Percentiles rank a stretch among this genome's conserved stretches.
phyloP scores from a whole-genome alignment of 2,797 vertebrate species.

The Hapalemur alaotrensis region DNA sequence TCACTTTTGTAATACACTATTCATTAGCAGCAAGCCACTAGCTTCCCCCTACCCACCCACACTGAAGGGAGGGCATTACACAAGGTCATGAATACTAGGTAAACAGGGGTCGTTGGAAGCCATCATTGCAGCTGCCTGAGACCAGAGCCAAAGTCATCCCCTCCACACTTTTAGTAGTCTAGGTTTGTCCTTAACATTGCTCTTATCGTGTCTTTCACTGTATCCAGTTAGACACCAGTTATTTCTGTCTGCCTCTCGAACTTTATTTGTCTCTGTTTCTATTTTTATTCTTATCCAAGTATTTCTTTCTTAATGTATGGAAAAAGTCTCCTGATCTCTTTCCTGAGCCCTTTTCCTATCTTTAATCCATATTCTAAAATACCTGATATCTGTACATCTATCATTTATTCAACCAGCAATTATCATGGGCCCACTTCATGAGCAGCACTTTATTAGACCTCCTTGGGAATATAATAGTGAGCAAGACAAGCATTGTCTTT shows the following conservation, averaged over 20 bases:
- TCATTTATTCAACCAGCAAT: not conserved
- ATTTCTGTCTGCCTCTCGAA: not conserved
- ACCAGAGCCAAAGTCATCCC: not conserved
- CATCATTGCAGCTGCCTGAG: not conserved
- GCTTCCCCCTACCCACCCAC: not conserved
- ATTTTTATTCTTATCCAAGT: not conserved
- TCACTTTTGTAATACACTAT: not conserved
- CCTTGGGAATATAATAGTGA: not conserved
- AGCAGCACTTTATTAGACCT: not conserved
- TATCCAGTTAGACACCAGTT: not conserved
- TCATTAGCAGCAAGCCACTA: not conserved
- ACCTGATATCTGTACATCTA: not conserved
- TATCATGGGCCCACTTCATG: not conserved
- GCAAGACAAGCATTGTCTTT: not conserved
- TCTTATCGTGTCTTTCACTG: not conserved
- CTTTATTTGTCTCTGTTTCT: not conserved
- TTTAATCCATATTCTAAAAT: conserved; percentile 25
- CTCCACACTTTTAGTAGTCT: not conserved
- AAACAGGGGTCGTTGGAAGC: not conserved
- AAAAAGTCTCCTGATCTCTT: not conserved
- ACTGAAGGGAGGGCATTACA: not conserved
- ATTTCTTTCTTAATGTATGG: not conserved
- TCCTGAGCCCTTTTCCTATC: not conserved
- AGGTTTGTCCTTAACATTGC: not conserved
- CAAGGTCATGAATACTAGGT: not conserved